These are phyloP conservation scores for Endotricha flammealis DNA, from an alignment of 2,888 invertebrate genomes.

Conservation along the genomic window DNA sequence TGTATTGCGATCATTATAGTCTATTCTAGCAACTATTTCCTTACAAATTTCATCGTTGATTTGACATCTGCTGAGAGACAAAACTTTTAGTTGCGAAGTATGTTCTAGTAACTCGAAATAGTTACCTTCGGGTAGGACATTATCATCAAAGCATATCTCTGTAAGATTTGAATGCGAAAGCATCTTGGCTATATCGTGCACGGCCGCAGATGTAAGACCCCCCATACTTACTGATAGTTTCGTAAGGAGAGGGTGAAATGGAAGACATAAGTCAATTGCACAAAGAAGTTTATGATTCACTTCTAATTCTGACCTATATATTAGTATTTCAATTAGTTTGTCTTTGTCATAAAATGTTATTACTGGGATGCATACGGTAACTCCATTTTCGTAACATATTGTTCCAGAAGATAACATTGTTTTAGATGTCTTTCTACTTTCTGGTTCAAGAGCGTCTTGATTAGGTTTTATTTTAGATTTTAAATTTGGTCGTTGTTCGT, in stretches of 20 bases:
- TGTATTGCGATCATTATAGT: slow-evolving; percentile 21
- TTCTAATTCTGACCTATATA: slow-evolving; percentile 20
- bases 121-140: slow-evolving; percentile 32
- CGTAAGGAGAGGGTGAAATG: slow-evolving; percentile 36
- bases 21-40: slow-evolving; percentile 31
- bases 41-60: slow-evolving; percentile 35
- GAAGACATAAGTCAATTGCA: slow-evolving; percentile 34
- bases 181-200: slow-evolving; percentile 38
- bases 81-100: slow-evolving; percentile 30
- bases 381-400: too few species aligned
- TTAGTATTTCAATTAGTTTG: slow-evolving; percentile 35
- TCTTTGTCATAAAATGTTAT: slow-evolving; percentile 33
- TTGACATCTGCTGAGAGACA: slow-evolving; percentile 43
- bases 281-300: slow-evolving; percentile 34
- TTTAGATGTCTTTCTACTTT: too few species aligned
- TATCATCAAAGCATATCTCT: slow-evolving; percentile 45
- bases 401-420: too few species aligned
- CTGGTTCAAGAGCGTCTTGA: too few species aligned
- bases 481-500: not conserved
- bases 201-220: slow-evolving; percentile 21
- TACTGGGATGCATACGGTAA: slow-evolving; percentile 26
- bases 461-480: slow-evolving; percentile 3
- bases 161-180: slow-evolving; percentile 42
- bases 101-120: slow-evolving; percentile 38
- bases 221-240: slow-evolving; percentile 33